Conservation (phyloP, 1,140 invertebrate genomes). For the Carposina sasakii region DNA sequence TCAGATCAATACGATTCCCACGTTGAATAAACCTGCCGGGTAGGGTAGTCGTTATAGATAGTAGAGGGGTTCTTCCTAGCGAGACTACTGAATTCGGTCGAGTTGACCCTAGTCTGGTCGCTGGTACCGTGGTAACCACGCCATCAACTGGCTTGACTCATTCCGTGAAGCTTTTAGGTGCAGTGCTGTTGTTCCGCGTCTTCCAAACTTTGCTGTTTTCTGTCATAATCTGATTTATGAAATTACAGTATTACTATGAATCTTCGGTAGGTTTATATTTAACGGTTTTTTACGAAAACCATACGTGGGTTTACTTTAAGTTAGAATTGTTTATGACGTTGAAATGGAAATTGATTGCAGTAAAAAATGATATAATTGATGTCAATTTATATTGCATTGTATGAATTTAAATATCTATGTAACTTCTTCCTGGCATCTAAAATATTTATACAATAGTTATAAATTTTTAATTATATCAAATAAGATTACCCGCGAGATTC, state of each 20-base stretch:
- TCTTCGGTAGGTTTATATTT: conserved; percentile 43
- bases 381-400: too few relatives aligned
- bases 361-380: too few relatives aligned
- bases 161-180: conserved; percentile 16
- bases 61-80: conserved; percentile 10
- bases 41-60: conserved; percentile 21
- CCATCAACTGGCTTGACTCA: conserved; percentile 22
- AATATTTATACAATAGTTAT: too few relatives aligned
- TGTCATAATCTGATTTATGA: too few relatives aligned
- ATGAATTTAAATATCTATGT: too few relatives aligned
- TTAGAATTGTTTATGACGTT: too few relatives aligned
- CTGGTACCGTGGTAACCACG: conserved; percentile 30
- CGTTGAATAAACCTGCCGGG: conserved; percentile 44
- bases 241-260: conserved; percentile 61
- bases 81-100: conserved; percentile 29
- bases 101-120: conserved; percentile 23
- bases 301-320: too few relatives aligned
- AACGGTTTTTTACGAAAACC: too few relatives aligned
- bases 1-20: conserved; percentile 56
- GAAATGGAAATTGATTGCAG: too few relatives aligned
- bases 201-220: background rate
- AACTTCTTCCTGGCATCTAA: too few relatives aligned
- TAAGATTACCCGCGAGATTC: too few relatives aligned
- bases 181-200: conserved; percentile 10
- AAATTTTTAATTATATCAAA: too few relatives aligned